These are phyloP conservation scores for Ephestia elutella DNA, from an alignment of 1,140 invertebrate species.

Conservation along the genomic window DNA sequence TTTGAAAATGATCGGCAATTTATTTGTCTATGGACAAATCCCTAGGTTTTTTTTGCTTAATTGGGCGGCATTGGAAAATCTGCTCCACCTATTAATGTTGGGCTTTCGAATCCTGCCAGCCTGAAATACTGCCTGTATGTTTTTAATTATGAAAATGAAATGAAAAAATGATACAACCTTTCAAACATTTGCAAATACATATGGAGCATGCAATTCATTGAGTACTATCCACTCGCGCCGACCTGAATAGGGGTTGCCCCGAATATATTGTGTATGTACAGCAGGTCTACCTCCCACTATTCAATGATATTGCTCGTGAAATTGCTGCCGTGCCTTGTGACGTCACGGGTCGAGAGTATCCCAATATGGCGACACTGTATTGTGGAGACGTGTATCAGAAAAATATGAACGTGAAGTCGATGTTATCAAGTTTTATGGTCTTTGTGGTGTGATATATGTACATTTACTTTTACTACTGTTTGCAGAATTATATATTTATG, in stretches of 20 bases:
- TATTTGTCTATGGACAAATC: too few species aligned
- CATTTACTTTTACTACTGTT: too few species aligned
- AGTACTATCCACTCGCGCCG: not conserved
- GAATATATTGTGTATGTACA: not conserved
- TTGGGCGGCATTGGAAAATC: too few species aligned
- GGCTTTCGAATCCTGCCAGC: too few species aligned
- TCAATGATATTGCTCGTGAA: conserved; percentile 56
- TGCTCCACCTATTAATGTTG: too few species aligned
- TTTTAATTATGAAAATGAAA: too few species aligned
- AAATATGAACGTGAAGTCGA: not conserved
- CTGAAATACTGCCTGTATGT: too few species aligned
- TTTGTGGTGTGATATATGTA: too few species aligned
- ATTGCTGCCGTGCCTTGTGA: conserved; percentile 43
- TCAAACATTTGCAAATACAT: not conserved
- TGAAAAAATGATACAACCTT: too few species aligned
- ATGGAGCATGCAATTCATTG: not conserved
- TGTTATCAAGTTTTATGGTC: not conserved
- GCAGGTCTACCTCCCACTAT: conserved; percentile 30
- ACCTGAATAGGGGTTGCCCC: not conserved
- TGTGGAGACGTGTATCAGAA: not conserved
- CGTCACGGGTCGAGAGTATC: conserved; percentile 16
- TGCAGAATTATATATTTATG: too few species aligned
- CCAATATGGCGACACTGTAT: not conserved
- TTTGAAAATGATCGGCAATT: too few species aligned
- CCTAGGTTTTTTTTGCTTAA: too few species aligned